phyloP scores from a whole-genome alignment of 2,113 vertebrate species.

The Dromas ardeola region DNA sequence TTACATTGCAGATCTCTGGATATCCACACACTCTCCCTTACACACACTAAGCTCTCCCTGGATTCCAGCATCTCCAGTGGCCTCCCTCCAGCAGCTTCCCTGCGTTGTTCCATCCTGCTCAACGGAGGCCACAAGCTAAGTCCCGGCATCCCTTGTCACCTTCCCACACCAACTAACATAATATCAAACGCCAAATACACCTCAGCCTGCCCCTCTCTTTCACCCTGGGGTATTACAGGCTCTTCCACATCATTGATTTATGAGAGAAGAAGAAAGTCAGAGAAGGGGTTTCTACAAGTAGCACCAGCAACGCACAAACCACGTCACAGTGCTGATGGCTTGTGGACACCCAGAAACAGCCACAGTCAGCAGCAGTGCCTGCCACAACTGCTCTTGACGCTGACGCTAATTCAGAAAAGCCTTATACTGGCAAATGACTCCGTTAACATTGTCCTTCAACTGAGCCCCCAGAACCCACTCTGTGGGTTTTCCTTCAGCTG shows the following conservation, averaged over 20 bases:
- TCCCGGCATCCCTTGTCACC: rapidly evolving
- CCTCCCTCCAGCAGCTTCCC: neutral
- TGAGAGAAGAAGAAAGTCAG: neutral
- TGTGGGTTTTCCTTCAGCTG: neutral
- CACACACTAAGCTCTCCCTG: neutral
- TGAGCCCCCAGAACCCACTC: rapidly evolving
- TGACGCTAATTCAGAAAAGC: neutral
- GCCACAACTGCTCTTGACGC: neutral
- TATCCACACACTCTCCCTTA: neutral
- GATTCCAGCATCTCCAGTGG: neutral
- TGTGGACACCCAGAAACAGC: neutral
- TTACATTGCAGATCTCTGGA: neutral
- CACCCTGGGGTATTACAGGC: neutral
- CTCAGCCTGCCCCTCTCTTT: neutral
- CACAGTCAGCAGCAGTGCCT: neutral
- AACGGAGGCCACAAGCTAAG: rapidly evolving
- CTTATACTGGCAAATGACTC: neutral
- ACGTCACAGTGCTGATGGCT: neutral
- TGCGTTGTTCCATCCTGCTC: neutral
- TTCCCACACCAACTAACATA: neutral
- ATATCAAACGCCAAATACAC: neutral
- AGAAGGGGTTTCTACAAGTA: neutral
- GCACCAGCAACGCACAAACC: neutral
- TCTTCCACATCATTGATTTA: neutral
- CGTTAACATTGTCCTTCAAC: neutral